Base-by-base conservation (phyloP, 2,113 vertebrate species). In the Amphiprion percula region DNA sequence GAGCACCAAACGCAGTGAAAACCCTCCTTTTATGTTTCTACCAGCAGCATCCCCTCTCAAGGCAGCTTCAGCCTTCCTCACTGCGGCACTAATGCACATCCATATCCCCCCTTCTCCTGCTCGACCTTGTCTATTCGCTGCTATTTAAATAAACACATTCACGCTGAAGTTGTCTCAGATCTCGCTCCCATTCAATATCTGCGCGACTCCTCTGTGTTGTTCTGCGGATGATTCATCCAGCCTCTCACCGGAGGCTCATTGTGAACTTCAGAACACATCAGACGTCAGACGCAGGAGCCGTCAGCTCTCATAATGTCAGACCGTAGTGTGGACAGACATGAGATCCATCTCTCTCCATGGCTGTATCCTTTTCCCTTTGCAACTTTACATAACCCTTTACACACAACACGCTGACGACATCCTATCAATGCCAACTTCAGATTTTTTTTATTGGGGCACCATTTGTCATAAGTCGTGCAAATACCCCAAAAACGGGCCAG, bases 181-280 rank as follows among this genome's bases (percentile, higher is more conserved):
- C 77, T 69, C 65, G 23, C 87, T 86, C 77, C 87, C 86, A 71
- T 87, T 90, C 88, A 87, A 52, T 50, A 64, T 83, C 80, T 83
- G 78, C 28, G 82, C 30, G 10, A 70, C 82, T 88, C 64, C 64
- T 86, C 80, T 67, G 71, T 73, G 76, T 74, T 62, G 85, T 9
- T 77, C 65, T 80, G 66, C 37, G 54, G 74, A 90, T 93, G 93
- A 93, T 92, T 95, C 91, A 93, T 53, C 68, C 83, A 83, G 83
- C 81, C 88, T 88, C 92, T 91, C 86, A 95, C 94, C 89, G 81
- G 88, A 92, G 92, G 94, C 93, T 94, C 91, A 91, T 93, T 92
- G 92, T 93, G 94, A 95, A 94, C 94, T 93, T 94, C 94, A 94
- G 89, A 92, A 94, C 90, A 86, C 90, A 94, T 95, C 90, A 92